Percentiles rank a stretch among this genome's conserved stretches.
These are phyloP conservation scores for Periphyllus acericola DNA, from an alignment of 2,888 invertebrate species.

Conservation along the genomic window DNA sequence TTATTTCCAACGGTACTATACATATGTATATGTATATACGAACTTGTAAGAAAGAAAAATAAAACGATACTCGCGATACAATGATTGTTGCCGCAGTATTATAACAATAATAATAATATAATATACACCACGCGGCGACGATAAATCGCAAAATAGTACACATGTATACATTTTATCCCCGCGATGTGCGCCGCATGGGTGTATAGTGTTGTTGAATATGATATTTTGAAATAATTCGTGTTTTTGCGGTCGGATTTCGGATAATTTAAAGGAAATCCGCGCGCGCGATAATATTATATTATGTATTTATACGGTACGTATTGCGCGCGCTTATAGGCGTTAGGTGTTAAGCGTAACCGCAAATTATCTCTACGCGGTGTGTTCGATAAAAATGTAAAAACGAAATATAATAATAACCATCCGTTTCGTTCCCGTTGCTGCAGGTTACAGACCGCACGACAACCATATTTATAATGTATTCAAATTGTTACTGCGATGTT, in stretches of 20 bases:
- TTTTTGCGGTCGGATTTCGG: background rate
- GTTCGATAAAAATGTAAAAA: conserved; percentile 1
- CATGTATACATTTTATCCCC: background rate
- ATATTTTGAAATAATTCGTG: background rate
- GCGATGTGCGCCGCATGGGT: background rate
- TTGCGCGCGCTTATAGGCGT: background rate
- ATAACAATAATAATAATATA: too few relatives aligned
- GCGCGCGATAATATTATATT: background rate
- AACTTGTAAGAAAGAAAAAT: too few relatives aligned
- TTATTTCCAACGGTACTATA: too few relatives aligned
- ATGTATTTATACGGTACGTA: background rate
- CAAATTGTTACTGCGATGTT: conserved; percentile 13
- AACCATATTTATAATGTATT: conserved; percentile 21
- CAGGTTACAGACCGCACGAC: background rate
- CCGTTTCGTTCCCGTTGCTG: background rate
- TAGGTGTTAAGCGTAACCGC: background rate
- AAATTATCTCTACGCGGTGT: background rate
- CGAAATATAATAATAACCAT: background rate
- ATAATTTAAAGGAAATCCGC: background rate
- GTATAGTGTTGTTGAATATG: background rate
- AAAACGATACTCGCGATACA: background rate
- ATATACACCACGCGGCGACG: background rate
- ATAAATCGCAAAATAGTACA: background rate
- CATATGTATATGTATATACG: too few relatives aligned
- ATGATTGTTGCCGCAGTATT: background rate